phyloP scores from a whole-genome alignment of 2,113 vertebrate genomes.

The Pandion haliaetus region DNA sequence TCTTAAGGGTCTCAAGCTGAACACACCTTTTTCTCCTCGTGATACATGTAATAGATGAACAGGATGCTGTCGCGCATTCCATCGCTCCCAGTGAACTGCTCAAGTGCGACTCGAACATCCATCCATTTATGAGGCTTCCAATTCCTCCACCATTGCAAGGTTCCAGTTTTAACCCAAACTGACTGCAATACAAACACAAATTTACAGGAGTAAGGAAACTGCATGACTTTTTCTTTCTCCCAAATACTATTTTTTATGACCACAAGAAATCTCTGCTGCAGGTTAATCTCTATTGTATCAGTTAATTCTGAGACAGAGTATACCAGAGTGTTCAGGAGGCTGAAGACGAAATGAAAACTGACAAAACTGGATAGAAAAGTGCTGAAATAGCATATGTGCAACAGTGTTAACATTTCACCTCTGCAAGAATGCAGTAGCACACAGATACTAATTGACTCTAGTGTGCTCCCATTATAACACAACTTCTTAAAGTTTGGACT shows the following conservation, averaged over 20 bases:
- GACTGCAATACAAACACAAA: constrained; percentile 73
- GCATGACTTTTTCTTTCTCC: neutral
- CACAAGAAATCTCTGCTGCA: neutral
- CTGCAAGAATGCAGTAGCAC: neutral
- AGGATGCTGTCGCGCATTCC: constrained; percentile 92
- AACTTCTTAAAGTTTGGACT: neutral
- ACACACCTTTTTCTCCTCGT: constrained; percentile 93
- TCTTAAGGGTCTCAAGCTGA: neutral
- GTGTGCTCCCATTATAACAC: neutral
- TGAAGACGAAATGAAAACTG: neutral
- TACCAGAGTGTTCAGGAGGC: neutral
- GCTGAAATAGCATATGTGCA: neutral
- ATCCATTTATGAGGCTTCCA: constrained; percentile 96
- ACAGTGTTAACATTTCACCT: neutral
- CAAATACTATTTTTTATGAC: neutral
- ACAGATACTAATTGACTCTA: neutral
- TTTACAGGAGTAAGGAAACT: neutral
- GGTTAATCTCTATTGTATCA: neutral
- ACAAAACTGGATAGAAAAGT: neutral
- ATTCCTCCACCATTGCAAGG: constrained; percentile 95
- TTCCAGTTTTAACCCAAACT: constrained; percentile 95
- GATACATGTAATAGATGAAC: constrained; percentile 92
- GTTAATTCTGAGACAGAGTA: neutral
- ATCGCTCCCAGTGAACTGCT: constrained; percentile 90
- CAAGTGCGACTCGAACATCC: constrained; percentile 90